Evolutionary conservation across 2,888 invertebrate genomes (phyloP), one percentile per base, ranked within the genome.

Genomic region (Sinodicranocentrus sp.): DNA sequence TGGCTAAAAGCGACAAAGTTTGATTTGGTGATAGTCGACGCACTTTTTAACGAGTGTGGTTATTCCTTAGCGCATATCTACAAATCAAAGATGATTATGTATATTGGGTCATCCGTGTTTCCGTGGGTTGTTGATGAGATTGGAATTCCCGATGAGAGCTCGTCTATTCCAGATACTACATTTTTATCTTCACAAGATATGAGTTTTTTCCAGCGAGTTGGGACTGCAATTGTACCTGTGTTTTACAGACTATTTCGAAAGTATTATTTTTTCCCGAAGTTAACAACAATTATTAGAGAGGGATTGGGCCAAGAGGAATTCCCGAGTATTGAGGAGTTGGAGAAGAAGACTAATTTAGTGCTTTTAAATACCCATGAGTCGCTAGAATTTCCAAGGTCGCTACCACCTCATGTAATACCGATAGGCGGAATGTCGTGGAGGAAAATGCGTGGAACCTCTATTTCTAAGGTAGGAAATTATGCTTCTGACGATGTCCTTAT

Each of bases 11-110:
- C 44, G 2, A 54, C 77, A 2, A 61, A 68, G 21, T 84, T 83
- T 57, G 87, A 87, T 52, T 43, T 86, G n/a, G 85, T 87, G 0
- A 44, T 87, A 19, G 25, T 86, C 2, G 87, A 87, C 43, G 26
- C 68, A 8, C 17, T 85, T 0, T 72, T 75, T 19, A 82, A 83
- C 39, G 87, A 87, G 13, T 77, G 84, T 59, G 85, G 43, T 8
- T 23, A 75, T n/a, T 84, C 71, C 0, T 10, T 85, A 26, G 82
- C 77, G 1, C 39, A 82, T 10, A 75, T 77, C 48, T 72, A 39
- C 15, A 82, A 84, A 17, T 78, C 86, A 13, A 71, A 71, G 13
- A 23, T 48, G 15, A 71, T 77, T 1, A 8, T 82, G 0, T 79
- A 78, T 57, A 68, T 72, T 0, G 84, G 83, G 0, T 65, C 85